Evolutionary conservation across 2,113 vertebrate species (phyloP), one percentile per base, ranked within the genome.

Genomic region (Myrmophylax atrothorax): DNA sequence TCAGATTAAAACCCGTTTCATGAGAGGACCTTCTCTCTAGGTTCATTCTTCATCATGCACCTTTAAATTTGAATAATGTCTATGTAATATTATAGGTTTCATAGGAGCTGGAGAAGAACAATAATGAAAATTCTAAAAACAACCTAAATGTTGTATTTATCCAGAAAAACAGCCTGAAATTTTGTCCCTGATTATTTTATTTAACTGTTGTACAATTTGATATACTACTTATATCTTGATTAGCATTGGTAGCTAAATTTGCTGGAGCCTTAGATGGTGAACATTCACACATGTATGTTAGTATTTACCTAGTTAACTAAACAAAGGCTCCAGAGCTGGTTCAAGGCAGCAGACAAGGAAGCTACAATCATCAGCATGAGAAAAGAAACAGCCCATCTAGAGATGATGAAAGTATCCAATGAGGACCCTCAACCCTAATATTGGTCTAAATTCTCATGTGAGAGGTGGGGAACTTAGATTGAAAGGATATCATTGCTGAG

Each of bases 381-480:
- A 63, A 47, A 55, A 79, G 15, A 47, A 72, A 63, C 10, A 56
- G 4, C 29, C 9, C 9, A 31, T 6, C 7, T 8, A 49, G 17
- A 40, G 20, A 38, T 2, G 13, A 31, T 49, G 19, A 49, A 55
- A 55, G 22, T 19, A 47, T 6, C 2, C 29, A 47, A 25, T 3
- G 38, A 63, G 29, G 17, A 63, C 29, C 5, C 6, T n/a, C 55
- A 29, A 70, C 16, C n/a, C n/a, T 31, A 47, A 3, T 19, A 8
- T 17, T 47, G 7, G 23, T 55, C 50, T 0, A 0, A 66, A 49
- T 18, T 60, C 10, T 49, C 5, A 2, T 4, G 3, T 59, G 22
- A 22, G 5, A 5, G 4, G 5, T 40, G 11, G 13, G 18, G 23
- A 86, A 42, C 22, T 70, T 49, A 2, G 1, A 37, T 18, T 69